A percentile compares a stretch with the other conserved stretches of the same genome.
Evolutionary conservation across 2,113 vertebrate species (phyloP).

Genomic region (Urocynchramus pylzowi): DNA sequence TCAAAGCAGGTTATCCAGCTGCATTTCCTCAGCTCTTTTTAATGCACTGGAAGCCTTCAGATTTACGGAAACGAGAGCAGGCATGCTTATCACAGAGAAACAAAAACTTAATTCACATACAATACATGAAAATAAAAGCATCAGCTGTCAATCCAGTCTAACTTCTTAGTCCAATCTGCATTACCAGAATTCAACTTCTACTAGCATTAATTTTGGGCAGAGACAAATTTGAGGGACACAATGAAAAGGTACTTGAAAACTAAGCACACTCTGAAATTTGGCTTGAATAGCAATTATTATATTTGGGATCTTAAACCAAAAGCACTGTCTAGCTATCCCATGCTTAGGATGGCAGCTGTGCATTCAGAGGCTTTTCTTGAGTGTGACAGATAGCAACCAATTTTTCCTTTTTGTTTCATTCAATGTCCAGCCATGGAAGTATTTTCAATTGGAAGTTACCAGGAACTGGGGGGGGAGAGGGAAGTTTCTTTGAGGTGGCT

Average conservation of each 20-base stretch:
- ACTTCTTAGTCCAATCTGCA: neutral
- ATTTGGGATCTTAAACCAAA: neutral
- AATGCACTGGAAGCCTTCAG: neutral
- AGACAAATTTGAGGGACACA: neutral
- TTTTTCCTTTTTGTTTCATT: neutral
- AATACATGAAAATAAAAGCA: neutral
- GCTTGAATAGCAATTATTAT: neutral
- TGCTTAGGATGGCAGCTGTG: neutral
- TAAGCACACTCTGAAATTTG: neutral
- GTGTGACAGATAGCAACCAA: neutral
- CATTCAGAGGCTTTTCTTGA: neutral
- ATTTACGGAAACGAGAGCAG: neutral
- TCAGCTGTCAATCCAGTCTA: neutral
- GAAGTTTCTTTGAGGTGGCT: neutral
- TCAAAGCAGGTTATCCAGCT: neutral
- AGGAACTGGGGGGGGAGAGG: accelerated
- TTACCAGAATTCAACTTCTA: neutral
- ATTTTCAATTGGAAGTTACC: neutral
- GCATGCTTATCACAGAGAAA: neutral
- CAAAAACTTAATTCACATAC: neutral
- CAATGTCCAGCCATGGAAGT: neutral
- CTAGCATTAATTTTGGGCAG: neutral
- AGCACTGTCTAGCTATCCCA: neutral
- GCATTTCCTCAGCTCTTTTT: neutral
- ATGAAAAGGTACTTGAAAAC: neutral